Evolutionary conservation across 37 sponge, comb jelly and placozoan species (phyloP), one percentile per base, ranked within the genome.

Genomic region (Axinella damicornis): DNA sequence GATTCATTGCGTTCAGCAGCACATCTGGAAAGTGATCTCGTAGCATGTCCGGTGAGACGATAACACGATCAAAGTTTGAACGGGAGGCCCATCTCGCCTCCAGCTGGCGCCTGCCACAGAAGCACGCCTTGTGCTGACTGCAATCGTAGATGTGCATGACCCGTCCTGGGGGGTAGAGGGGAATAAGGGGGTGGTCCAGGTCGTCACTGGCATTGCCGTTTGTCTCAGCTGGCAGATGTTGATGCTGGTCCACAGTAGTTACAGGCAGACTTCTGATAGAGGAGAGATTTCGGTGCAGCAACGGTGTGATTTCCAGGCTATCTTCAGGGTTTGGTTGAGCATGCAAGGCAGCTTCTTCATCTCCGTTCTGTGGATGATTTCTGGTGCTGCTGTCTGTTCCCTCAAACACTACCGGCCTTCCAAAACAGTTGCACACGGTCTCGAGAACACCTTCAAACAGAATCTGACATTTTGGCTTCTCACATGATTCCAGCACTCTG

Each of bases 391-490:
- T n/a, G 38, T 37, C 15, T 31, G 20, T 21, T 25, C 80, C 84
- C 2, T 59, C 46, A 64, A 83, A 87, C 59, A 82, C 65, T n/a
- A 70, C 33, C 0, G 77, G 32, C 19, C 74, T 59, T 40, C 95
- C 89, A 57, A 80, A 74, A 40, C 95, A 95, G 11, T 53, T 65
- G 25, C 72, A 69, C 0, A 91, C 46, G 0, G 89, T 92, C 55
- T 95, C 95, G 25, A 89, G 53, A 54, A 65, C 46, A 35, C 94
- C 94, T 76, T 92, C 90, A 15, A 92, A 32, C 0, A 96, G 64
- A 33, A 96, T 92, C 22, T 74, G 77, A 71, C 76, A 92, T 66
- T 97, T 97, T 24, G 98, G 93, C 74, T 94, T 95, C 32, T 61
- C 46, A 64, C 91, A 92, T 28, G 38, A 28, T 72, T 88, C 84